These are phyloP conservation scores for Morinoia aosen DNA, from an alignment of 2,888 invertebrate species.

Conservation along the genomic window DNA sequence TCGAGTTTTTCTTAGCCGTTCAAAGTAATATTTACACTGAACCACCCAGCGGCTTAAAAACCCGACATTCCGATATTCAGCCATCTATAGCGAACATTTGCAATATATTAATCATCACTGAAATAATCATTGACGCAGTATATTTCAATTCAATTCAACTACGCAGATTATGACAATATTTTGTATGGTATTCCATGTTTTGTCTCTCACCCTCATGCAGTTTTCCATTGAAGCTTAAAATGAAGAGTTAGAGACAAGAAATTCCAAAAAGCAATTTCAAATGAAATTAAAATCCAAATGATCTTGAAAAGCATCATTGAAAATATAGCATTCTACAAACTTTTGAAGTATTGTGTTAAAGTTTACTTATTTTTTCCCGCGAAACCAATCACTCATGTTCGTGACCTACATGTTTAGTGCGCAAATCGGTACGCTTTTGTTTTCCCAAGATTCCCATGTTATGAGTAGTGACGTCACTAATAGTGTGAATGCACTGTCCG, in stretches of 20 bases:
- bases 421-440: constrained; percentile 50
- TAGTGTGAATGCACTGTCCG: constrained; percentile 58
- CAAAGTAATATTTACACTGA: too few species aligned
- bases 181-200: too few species aligned
- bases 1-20: too few species aligned
- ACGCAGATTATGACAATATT: too few species aligned
- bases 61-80: too few species aligned
- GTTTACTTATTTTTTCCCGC: not conserved
- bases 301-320: not conserved
- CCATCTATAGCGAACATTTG: too few species aligned
- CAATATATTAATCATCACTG: too few species aligned
- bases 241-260: not conserved
- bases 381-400: not conserved
- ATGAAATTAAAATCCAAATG: not conserved
- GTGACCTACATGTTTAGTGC: constrained; percentile 41
- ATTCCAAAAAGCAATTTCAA: not conserved
- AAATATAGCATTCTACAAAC: not conserved
- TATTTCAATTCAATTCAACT: too few species aligned
- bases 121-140: too few species aligned
- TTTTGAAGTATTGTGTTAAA: not conserved
- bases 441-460: constrained; percentile 66
- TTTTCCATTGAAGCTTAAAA: not conserved
- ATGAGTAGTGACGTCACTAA: constrained; percentile 67
- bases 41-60: too few species aligned
- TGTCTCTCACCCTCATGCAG: too few species aligned